Conservation (phyloP, 2,888 invertebrate genomes). For the Xestia c-nigrum region DNA sequence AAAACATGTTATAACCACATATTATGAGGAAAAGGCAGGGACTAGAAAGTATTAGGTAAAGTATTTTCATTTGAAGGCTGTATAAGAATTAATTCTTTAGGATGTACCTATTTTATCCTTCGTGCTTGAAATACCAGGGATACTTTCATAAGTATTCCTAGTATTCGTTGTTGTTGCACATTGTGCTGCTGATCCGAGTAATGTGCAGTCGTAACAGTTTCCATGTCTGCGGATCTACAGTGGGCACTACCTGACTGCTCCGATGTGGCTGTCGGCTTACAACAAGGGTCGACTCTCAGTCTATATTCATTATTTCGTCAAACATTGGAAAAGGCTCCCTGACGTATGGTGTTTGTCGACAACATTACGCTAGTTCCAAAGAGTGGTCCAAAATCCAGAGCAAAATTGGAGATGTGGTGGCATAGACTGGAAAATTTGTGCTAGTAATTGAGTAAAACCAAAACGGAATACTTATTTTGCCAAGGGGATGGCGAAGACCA, state of each 20-base stretch:
- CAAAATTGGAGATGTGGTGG: neutral
- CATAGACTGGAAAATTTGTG: neutral
- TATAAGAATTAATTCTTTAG: neutral
- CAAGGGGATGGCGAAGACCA: neutral
- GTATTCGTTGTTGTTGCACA: rapidly evolving
- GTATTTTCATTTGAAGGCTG: neutral
- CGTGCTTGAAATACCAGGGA: neutral
- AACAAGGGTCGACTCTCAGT: neutral
- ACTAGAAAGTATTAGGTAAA: neutral
- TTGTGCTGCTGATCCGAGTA: neutral
- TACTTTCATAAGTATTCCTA: neutral
- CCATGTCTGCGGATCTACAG: neutral
- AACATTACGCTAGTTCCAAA: neutral
- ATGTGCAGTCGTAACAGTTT: neutral
- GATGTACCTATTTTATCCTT: neutral
- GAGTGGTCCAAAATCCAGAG: neutral
- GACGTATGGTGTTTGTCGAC: neutral
- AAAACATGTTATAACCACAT: neutral
- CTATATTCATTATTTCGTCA: neutral
- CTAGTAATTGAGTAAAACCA: neutral
- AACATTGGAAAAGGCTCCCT: neutral
- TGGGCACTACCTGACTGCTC: neutral
- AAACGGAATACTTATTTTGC: neutral
- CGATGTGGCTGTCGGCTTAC: neutral
- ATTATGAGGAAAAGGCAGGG: neutral